Base-by-base conservation (phyloP, 2,113 vertebrate species). In the Kryptolebias marmoratus region DNA sequence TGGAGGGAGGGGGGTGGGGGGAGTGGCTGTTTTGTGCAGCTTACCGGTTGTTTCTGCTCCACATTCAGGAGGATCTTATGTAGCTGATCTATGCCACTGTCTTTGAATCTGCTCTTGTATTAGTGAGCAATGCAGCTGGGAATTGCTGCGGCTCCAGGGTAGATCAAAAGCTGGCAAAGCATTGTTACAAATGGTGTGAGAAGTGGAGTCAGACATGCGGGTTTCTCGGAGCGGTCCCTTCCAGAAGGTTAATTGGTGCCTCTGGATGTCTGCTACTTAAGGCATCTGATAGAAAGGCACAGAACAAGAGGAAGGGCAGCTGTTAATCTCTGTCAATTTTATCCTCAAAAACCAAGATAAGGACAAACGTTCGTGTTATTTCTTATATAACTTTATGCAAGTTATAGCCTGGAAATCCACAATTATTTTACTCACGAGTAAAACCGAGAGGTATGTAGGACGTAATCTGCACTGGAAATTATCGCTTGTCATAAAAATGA, bases 171-270 rank as follows among this genome's bases (percentile, higher is more conserved):
- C 69, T 88, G 82, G 86, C 83, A 84, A 72, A 88, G 79, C 79
- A 47, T 76, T 42, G 68, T 86, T 87, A 87, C 84, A 88, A 89
- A 90, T 80, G 71, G 68, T 67, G 71, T 54, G 79, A 71, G 75
- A 67, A 77, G 86, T 71, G 7, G 74, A 83, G 72, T 79, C 30
- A 79, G 89, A 81, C 82, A 59, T 82, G 87, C 27, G 32, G 72
- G 72, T 83, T 81, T 87, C 90, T 87, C 31, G 48, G 80, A 87
- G 68, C 79, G 86, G 89, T 83, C 84, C 84, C 84, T 83, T 85
- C 85, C 82, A 81, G 76, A 86, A 90, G 90, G 88, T 91, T 91
- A 91, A 93, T 93, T 91, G 90, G 85, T 86, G 89, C 89, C 83
- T 86, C 74, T 89, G 88, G 88, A 92, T 85, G 85, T 87, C 84